phyloP scores from a whole-genome alignment of 2,888 invertebrate genomes.

The Junonia oenone region DNA sequence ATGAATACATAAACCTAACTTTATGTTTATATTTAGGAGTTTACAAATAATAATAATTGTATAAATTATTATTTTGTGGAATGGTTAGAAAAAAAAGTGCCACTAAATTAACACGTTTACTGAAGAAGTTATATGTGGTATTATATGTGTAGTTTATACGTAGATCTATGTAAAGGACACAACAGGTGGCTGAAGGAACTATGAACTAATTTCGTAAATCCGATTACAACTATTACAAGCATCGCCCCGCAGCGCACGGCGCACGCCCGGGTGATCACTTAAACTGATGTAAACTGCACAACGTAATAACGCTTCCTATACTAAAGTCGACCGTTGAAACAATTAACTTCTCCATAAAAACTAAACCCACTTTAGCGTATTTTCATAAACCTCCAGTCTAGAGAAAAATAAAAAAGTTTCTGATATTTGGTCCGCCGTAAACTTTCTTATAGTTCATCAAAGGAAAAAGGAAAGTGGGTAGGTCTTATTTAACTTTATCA shows the following conservation, averaged over 20 bases:
- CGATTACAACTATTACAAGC: constrained; percentile 26
- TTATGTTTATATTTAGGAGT: no score
- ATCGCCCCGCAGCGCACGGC: constrained; percentile 3
- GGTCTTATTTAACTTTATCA: background rate
- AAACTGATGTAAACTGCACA: constrained; percentile 10
- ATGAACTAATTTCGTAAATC: constrained; percentile 31
- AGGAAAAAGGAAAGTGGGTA: background rate
- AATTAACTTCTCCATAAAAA: background rate
- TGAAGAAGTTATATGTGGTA: no score
- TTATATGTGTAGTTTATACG: no score
- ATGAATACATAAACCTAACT: no score
- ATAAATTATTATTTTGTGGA: no score
- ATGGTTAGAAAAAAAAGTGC: no score
- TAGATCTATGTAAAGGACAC: no score
- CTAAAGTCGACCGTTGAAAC: background rate
- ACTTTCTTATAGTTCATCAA: background rate
- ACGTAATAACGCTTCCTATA: background rate
- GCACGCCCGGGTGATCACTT: constrained; percentile 4
- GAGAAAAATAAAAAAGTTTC: no score
- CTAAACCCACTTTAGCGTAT: background rate
- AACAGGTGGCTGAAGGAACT: constrained; percentile 22
- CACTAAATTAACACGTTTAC: no score
- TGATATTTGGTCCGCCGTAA: no score
- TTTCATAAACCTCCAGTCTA: no score
- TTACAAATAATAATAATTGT: no score